A percentile compares a stretch with the other conserved stretches of the same genome.
phyloP scores from a whole-genome alignment of 2,797 vertebrate genomes.

The Euphonia xanthogaster region DNA sequence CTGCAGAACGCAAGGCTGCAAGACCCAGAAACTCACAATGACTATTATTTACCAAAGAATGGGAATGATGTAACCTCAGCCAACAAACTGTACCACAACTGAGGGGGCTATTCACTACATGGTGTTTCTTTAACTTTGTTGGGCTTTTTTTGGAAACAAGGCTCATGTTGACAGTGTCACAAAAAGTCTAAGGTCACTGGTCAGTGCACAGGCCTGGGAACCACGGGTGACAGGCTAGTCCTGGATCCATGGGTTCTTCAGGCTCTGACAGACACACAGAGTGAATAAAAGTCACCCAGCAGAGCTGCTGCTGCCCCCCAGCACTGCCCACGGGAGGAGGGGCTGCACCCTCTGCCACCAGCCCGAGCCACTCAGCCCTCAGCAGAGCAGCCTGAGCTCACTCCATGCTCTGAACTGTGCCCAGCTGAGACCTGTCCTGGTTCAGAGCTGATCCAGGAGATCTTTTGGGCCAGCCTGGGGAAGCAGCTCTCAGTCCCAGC shows the following conservation, averaged over 20 bases:
- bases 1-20: neutral
- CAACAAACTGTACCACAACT: neutral
- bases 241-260: neutral
- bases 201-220: neutral
- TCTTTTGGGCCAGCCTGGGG: neutral
- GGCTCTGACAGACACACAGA: neutral
- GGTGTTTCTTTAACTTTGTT: neutral
- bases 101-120: neutral
- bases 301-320: neutral
- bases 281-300: neutral
- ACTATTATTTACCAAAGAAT: neutral
- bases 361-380: neutral
- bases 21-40: neutral
- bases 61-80: neutral
- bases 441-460: neutral
- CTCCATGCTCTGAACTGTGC: rapidly evolving
- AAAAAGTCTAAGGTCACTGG: neutral
- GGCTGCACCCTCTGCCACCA: neutral
- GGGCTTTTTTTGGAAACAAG: neutral
- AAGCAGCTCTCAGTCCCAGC: neutral
- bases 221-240: neutral
- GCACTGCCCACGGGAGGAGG: neutral
- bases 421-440: neutral
- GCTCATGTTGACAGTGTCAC: neutral
- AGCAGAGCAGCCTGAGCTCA: neutral